Evolutionary conservation across 2,797 vertebrate genomes (phyloP), one percentile per base, ranked within the genome.

Genomic region (Phoeniculus purpureus): DNA sequence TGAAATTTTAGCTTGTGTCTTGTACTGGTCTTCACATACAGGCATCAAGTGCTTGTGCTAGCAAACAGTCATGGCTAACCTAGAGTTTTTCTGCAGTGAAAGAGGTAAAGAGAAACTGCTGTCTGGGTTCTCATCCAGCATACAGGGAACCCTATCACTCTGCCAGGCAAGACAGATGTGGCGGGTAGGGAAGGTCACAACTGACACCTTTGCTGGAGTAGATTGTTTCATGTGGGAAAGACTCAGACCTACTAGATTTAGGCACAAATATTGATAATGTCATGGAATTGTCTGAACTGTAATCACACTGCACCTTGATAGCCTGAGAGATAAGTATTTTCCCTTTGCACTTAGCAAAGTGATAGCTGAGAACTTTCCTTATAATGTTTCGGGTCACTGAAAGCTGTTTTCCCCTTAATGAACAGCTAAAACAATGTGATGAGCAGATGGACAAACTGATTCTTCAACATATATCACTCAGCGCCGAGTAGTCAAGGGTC

Each of bases 281-380:
- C 48, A 84, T 76, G 37, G 47, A 90, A 89, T 61, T 81, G 34
- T 76, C 77, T 87, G 80, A 79, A 59, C n/a, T 78, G 54, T 83
- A 87, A 89, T 71, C 58, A 70, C 31, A 52, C 25, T 78, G 50
- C 7, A 86, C 66, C 29, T 77, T 2, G 10, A 73, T 78, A 29
- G 0, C 32, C 50, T 79, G 26, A 6, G 40, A 93, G 72, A 71
- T 65, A 82, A 84, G 50, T 70, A 64, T 77, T 77, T 94, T 70
- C 60, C 47, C 15, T 91, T 82, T 95, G 40, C n/a, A 87, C 34
- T 72, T 71, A 65, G 58, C 29, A 75, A 87, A 93, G 72, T 66
- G 85, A 85, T 82, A 87, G 54, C 56, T 86, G 80, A 93, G 75
- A 86, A 61, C 23, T 45, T 25, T 91, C 54, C 32, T 93, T 81